phyloP scores from a whole-genome alignment of 2,797 vertebrate species.

The Macropodus opercularis region DNA sequence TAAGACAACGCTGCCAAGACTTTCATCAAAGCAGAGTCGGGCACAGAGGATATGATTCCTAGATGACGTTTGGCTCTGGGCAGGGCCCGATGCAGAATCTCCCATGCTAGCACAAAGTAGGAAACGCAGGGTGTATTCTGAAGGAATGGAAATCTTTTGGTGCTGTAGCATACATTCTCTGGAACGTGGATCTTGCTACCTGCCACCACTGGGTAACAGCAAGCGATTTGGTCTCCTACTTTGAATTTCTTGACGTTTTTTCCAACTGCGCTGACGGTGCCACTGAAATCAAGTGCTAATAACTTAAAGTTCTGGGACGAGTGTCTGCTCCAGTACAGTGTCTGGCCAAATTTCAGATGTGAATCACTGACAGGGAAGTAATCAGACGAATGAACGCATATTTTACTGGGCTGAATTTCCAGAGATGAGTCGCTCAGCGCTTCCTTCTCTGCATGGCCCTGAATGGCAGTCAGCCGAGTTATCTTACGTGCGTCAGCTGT shows the following conservation, averaged over 20 bases:
- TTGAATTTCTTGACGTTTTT: constrained; percentile 77
- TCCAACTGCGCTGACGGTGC: constrained; percentile 78
- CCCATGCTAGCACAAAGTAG: constrained; percentile 85
- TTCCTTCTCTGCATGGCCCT: constrained; percentile 13
- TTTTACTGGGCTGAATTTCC: constrained; percentile 77
- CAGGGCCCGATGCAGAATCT: constrained; percentile 78
- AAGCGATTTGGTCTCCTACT: constrained; percentile 81
- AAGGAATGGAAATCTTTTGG: constrained; percentile 79
- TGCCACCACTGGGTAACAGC: constrained; percentile 83
- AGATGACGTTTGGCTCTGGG: constrained; percentile 73
- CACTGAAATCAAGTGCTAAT: constrained; percentile 83
- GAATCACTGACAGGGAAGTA: constrained; percentile 83
- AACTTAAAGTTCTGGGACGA: constrained; percentile 77
- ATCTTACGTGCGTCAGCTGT: constrained; percentile 76
- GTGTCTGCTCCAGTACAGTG: constrained; percentile 84
- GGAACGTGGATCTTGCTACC: constrained; percentile 79
- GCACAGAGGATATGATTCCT: constrained; percentile 67
- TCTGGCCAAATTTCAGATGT: constrained; percentile 77
- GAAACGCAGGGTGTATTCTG: constrained; percentile 83
- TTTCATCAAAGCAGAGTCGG: constrained; percentile 71
- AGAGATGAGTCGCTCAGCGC: constrained; percentile 56
- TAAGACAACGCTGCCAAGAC: constrained; percentile 64
- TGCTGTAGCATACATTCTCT: constrained; percentile 80
- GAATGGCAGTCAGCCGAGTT: constrained; percentile 74
- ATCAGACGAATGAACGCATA: constrained; percentile 85